Evolutionary conservation across 37 sponge, comb jelly and placozoan genomes (phyloP).

Genomic region (Geodia barretti): DNA sequence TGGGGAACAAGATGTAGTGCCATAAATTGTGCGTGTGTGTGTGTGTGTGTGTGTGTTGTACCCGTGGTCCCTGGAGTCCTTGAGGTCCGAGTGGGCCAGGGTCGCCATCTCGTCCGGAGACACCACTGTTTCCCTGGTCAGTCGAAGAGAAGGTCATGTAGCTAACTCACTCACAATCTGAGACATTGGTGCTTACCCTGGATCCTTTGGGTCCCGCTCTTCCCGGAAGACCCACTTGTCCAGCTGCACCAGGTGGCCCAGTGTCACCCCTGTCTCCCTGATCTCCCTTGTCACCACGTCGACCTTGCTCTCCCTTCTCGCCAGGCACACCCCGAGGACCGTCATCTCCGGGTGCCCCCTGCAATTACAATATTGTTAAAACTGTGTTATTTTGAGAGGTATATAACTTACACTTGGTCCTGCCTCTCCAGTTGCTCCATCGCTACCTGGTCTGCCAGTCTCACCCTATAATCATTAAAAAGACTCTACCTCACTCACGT

Average conservation of each 20-base stretch:
- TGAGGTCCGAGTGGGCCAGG: constrained; percentile 48
- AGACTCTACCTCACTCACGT: too few relatives aligned
- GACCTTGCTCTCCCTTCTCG: constrained; percentile 72
- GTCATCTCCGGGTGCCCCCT: constrained; percentile 53
- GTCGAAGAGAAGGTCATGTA: background rate
- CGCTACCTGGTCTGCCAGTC: constrained; percentile 48
- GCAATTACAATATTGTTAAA: background rate
- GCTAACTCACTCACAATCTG: background rate
- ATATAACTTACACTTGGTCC: constrained; percentile 60
- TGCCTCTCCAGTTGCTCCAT: constrained; percentile 56
- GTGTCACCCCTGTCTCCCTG: constrained; percentile 49
- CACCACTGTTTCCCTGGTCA: constrained; percentile 47
- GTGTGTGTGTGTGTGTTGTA: constrained; percentile 25
- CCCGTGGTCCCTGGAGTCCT: constrained; percentile 65
- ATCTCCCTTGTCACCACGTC: constrained; percentile 45
- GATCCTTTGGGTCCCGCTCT: constrained; percentile 58
- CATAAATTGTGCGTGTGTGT: too few relatives aligned
- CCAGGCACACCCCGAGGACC: constrained; percentile 51
- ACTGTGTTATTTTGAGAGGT: too few relatives aligned
- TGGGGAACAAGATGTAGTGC: too few relatives aligned
- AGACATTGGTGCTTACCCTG: constrained; percentile 13
- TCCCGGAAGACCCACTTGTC: constrained; percentile 51
- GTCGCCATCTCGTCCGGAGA: constrained; percentile 35
- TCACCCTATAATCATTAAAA: constrained; percentile 25
- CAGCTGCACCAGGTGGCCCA: constrained; percentile 51